A percentile compares a stretch with the other conserved stretches of the same genome.
These are phyloP conservation scores for Acheta domesticus DNA, from an alignment of 2,888 invertebrate genomes.

Conservation along the genomic window DNA sequence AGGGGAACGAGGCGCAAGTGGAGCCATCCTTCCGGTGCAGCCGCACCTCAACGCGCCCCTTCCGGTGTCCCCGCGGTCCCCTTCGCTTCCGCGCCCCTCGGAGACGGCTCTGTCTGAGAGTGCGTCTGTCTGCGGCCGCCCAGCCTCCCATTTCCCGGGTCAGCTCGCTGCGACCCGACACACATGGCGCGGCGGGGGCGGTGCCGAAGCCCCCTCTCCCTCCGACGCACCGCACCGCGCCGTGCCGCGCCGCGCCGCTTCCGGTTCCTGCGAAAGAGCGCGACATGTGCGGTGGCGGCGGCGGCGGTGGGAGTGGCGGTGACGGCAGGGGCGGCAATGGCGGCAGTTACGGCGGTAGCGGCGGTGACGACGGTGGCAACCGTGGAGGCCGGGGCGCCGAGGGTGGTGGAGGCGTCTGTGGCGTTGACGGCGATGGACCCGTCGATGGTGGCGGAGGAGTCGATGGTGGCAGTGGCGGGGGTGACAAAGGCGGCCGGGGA, in stretches of 20 bases:
- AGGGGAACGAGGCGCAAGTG: background rate
- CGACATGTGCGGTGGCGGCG: no score
- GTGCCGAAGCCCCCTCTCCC: background rate
- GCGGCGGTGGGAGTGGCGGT: no score
- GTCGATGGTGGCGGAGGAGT: no score
- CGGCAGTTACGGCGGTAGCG: no score
- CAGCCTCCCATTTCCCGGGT: slow-evolving; percentile 18
- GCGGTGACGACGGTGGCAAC: no score
- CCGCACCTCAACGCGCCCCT: background rate
- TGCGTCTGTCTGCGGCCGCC: slow-evolving; percentile 7
- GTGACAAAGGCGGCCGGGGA: no score
- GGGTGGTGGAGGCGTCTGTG: no score
- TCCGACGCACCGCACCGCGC: background rate
- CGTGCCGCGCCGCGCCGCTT: background rate
- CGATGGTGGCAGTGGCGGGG: no score
- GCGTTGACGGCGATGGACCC: no score
- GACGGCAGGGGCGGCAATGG: no score
- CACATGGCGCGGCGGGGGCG: background rate
- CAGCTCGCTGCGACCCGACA: background rate
- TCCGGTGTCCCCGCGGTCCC: background rate
- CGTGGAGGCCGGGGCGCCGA: no score
- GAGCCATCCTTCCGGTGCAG: background rate
- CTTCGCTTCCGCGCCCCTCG: background rate
- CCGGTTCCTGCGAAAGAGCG: background rate
- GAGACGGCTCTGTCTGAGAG: background rate